phyloP scores from a whole-genome alignment of 2,888 invertebrate species.

The Dryobotodes eremita region DNA sequence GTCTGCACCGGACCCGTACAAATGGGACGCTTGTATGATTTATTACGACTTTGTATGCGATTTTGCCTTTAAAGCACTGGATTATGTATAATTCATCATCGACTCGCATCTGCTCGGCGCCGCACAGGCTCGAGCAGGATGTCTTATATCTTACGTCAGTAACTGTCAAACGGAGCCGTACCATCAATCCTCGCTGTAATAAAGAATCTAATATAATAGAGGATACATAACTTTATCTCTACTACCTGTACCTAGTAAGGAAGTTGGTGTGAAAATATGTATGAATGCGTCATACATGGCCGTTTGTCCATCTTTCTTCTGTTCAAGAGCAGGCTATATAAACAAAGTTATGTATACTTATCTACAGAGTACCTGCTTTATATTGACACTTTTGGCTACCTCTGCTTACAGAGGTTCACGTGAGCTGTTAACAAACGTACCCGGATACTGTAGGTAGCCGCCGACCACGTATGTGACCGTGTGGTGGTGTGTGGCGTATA shows the following conservation, averaged over 20 bases:
- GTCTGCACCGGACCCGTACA: constrained; percentile 30
- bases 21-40: constrained; percentile 54
- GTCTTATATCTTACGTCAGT: constrained; percentile 20
- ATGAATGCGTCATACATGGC: not conserved
- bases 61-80: constrained; percentile 48
- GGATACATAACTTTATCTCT: constrained; percentile 4
- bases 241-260: not conserved
- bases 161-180: constrained; percentile 17
- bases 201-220: constrained; percentile 14
- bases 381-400: not conserved
- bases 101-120: constrained; percentile 37
- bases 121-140: constrained; percentile 8
- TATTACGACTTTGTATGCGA: constrained; percentile 53
- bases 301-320: not conserved
- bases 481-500: not conserved
- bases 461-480: not conserved
- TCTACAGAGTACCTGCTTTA: too few species aligned
- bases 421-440: constrained; percentile 5
- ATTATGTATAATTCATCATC: constrained; percentile 64
- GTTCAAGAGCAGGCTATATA: not conserved
- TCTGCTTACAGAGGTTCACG: not conserved
- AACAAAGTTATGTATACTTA: not conserved
- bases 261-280: constrained; percentile 2
- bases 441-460: constrained; percentile 11
- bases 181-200: constrained; percentile 24